Percentiles rank a stretch among this genome's conserved stretches.
These are phyloP conservation scores for Picathartes gymnocephalus DNA, from an alignment of 2,113 vertebrate species.

Conservation along the genomic window DNA sequence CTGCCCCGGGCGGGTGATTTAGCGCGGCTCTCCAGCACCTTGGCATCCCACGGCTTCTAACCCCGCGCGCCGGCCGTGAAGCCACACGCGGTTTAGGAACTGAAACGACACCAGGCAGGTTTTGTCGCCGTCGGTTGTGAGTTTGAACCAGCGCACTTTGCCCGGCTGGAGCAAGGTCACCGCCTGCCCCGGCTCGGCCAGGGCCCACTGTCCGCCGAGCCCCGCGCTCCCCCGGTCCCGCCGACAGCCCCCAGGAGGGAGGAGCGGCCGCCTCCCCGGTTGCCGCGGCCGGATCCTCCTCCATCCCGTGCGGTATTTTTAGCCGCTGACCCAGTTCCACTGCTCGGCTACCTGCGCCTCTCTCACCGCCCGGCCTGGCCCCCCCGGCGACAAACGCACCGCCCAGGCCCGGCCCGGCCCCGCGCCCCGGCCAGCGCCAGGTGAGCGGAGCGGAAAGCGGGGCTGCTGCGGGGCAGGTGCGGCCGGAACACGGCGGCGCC, in stretches of 20 bases:
- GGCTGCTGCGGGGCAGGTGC: neutral
- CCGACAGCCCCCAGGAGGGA: neutral
- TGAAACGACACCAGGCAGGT: neutral
- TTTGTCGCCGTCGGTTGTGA: neutral
- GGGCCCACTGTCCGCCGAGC: neutral
- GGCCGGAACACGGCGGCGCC: neutral
- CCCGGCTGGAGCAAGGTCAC: neutral
- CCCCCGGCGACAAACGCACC: neutral
- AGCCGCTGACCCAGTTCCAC: constrained; percentile 3
- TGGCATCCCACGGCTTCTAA: neutral
- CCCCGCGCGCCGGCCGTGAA: neutral
- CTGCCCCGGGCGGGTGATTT: neutral
- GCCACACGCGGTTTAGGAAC: neutral
- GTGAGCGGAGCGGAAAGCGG: neutral
- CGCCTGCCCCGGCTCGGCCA: neutral
- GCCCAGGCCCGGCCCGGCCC: neutral
- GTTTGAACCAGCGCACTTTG: neutral
- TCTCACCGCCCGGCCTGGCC: neutral
- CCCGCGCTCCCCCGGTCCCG: neutral
- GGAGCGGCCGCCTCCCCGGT: too few relatives aligned
- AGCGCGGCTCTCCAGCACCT: neutral
- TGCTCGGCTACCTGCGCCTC: neutral
- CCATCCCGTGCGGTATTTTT: neutral
- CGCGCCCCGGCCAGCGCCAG: neutral
- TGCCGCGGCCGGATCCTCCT: neutral